Evolutionary conservation across 2,113 vertebrate species (phyloP).

Genomic region (Drymodes brunneopygia): DNA sequence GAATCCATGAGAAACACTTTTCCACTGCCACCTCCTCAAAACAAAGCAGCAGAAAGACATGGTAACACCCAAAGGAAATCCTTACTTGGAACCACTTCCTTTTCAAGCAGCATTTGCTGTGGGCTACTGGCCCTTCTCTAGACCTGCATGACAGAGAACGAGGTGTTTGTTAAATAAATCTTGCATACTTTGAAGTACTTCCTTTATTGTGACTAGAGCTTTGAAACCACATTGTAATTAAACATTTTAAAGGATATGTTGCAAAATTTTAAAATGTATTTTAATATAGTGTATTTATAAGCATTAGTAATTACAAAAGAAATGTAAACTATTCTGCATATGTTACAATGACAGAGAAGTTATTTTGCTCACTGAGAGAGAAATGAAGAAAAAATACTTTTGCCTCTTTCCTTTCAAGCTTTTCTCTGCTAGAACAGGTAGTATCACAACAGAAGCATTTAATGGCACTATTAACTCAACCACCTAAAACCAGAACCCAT

Average conservation of each 20-base stretch:
- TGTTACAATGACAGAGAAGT: background rate
- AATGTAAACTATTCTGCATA: background rate
- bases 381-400: background rate
- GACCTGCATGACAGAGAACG: background rate
- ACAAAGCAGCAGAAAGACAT: background rate
- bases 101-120: background rate
- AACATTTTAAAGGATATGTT: background rate
- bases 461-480: slow-evolving; percentile 66
- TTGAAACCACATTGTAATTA: background rate
- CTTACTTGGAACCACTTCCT: background rate
- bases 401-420: background rate
- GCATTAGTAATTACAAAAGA: background rate
- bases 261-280: background rate
- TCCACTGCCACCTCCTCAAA: background rate
- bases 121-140: background rate
- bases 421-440: slow-evolving; percentile 2
- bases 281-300: background rate
- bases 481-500: slow-evolving; percentile 61
- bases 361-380: background rate
- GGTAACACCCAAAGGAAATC: background rate
- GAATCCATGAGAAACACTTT: background rate
- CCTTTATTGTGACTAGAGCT: background rate
- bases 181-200: background rate
- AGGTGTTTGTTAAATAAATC: background rate
- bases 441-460: slow-evolving; percentile 34